phyloP scores from a whole-genome alignment of 64 coral and sea anemone genomes.

The Platygyra sinensis region DNA sequence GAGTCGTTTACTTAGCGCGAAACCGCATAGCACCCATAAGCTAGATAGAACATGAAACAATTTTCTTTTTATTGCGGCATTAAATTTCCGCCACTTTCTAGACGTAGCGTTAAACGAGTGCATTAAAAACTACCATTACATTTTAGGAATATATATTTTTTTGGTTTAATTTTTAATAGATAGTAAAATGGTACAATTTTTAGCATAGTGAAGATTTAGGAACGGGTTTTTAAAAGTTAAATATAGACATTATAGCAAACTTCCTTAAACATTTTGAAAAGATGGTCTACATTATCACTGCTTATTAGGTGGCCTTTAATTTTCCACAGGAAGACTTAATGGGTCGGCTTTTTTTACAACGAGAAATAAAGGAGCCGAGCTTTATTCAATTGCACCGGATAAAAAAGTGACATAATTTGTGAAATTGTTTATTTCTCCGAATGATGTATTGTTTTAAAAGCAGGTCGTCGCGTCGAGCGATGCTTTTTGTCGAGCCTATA shows the following conservation, averaged over 20 bases:
- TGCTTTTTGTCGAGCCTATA: constrained; percentile 32
- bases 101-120: background rate
- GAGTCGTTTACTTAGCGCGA: background rate
- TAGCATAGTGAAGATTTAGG: background rate
- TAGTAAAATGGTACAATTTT: background rate
- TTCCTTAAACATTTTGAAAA: constrained; percentile 16
- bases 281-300: background rate
- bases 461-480: background rate
- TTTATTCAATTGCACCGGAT: constrained; percentile 44
- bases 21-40: background rate
- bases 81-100: background rate
- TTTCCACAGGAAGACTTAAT: constrained; percentile 36
- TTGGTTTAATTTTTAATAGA: background rate
- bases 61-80: background rate
- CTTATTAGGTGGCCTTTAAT: constrained; percentile 13
- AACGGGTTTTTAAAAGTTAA: background rate
- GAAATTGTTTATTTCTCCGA: constrained; percentile 38
- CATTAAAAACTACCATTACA: background rate
- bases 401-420: constrained; percentile 39
- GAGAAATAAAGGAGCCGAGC: constrained; percentile 14
- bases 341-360: constrained; percentile 35
- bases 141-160: background rate
- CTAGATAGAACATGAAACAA: constrained; percentile 25
- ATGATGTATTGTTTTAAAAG: constrained; percentile 14
- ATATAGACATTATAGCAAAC: constrained; percentile 3